Evolutionary conservation across 2,113 vertebrate genomes (phyloP).

Genomic region (Psilopsiagon aurifrons): DNA sequence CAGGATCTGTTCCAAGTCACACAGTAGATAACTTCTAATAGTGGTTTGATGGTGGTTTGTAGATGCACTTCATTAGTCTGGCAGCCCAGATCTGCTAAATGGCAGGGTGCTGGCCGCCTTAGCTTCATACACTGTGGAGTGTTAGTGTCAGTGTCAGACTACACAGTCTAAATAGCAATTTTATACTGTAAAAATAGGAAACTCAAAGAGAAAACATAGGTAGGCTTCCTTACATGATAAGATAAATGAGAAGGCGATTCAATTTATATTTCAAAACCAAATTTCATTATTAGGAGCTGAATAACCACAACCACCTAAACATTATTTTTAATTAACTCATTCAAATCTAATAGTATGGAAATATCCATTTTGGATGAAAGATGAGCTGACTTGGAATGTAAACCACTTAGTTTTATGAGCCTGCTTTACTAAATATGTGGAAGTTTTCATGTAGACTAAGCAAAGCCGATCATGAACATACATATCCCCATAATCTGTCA

Average conservation of each 20-base stretch:
- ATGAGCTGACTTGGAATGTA: neutral
- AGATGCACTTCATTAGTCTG: neutral
- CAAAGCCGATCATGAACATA: neutral
- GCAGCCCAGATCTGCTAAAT: neutral
- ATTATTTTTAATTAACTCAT: neutral
- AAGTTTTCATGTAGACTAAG: neutral
- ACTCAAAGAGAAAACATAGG: neutral
- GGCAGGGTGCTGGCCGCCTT: neutral
- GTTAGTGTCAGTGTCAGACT: neutral
- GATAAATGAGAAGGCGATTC: neutral
- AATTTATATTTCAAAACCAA: neutral
- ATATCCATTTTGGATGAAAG: neutral
- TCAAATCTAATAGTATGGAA: neutral
- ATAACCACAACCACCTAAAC: neutral
- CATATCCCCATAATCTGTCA: neutral
- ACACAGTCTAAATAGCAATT: neutral
- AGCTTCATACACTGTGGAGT: neutral
- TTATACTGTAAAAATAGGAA: neutral
- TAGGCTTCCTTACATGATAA: neutral
- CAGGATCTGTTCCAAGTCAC: neutral
- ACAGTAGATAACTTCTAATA: neutral
- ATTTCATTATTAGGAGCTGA: neutral
- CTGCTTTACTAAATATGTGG: neutral
- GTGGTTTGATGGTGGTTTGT: neutral
- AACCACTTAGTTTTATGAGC: neutral